These are phyloP conservation scores for Drosophila ogumai DNA, from an alignment of 1,140 invertebrate genomes.

Conservation along the genomic window DNA sequence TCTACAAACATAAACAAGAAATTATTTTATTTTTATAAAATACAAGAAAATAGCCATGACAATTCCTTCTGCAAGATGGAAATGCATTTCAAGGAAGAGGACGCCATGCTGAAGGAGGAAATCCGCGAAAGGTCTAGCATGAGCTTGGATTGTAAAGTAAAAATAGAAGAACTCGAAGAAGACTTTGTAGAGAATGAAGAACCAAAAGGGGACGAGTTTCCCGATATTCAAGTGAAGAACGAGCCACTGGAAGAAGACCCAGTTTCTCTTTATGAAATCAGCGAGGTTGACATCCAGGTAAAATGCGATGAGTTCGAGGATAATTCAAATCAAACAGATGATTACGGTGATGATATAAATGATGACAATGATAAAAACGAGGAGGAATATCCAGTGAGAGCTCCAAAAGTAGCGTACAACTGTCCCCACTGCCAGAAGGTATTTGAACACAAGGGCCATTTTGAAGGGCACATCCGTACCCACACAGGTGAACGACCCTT, in stretches of 20 bases:
- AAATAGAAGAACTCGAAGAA: background rate
- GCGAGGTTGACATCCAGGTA: background rate
- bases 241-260: conserved; percentile 9
- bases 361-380: background rate
- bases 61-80: background rate
- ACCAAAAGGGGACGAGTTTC: background rate
- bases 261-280: background rate
- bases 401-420: background rate
- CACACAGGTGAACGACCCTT: conserved; percentile 10
- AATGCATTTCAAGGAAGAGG: background rate
- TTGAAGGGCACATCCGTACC: background rate
- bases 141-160: background rate
- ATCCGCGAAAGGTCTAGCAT: background rate
- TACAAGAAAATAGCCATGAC: background rate
- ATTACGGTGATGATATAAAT: background rate
- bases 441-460: background rate
- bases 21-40: background rate
- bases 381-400: background rate
- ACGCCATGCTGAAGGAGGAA: too few relatives aligned
- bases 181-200: background rate
- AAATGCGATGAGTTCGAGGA: conserved; percentile 1
- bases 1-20: conserved; percentile 1
- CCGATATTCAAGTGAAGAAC: conserved; percentile 4
- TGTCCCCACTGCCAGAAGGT: background rate
- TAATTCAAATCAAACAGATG: background rate